Percentiles rank a stretch among this genome's conserved stretches.
Conservation (phyloP, 92 coral and sea anemone species). For the Porites evermanni region DNA sequence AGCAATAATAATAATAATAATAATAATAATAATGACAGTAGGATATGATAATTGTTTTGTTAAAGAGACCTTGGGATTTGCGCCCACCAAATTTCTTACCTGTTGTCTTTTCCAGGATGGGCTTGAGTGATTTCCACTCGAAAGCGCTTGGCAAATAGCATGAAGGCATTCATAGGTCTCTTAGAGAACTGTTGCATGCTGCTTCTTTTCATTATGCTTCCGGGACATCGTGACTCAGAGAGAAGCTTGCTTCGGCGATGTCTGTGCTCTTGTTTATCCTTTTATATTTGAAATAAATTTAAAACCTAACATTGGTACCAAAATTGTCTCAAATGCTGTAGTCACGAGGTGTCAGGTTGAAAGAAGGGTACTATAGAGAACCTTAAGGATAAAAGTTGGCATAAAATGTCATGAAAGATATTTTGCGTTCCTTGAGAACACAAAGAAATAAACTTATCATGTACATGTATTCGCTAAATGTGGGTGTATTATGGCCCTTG, state of each 20-base stretch:
- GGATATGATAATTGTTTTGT: too few relatives aligned
- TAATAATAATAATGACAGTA: too few relatives aligned
- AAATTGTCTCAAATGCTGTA: too few relatives aligned
- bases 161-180: constrained; percentile 99
- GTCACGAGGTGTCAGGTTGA: too few relatives aligned
- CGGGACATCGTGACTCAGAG: constrained; percentile 25
- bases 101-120: constrained; percentile 98
- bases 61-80: not conserved
- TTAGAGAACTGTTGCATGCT: constrained; percentile 70
- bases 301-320: too few relatives aligned
- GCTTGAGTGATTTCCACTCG: constrained; percentile 94
- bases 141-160: constrained; percentile 96
- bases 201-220: constrained; percentile 56
- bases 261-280: constrained; percentile 91
- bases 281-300: not conserved
- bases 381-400: too few relatives aligned
- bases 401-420: too few relatives aligned
- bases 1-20: too few relatives aligned
- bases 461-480: not conserved
- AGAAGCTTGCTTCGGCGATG: constrained; percentile 69
- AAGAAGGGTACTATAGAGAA: too few relatives aligned
- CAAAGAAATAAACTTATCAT: too few relatives aligned
- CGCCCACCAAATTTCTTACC: constrained; percentile 46
- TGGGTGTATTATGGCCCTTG: not conserved
- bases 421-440: too few relatives aligned